Percentiles rank a stretch among this genome's conserved stretches.
These are phyloP conservation scores for Leptinotarsa tumamoca DNA, from an alignment of 2,888 invertebrate species.

Conservation along the genomic window DNA sequence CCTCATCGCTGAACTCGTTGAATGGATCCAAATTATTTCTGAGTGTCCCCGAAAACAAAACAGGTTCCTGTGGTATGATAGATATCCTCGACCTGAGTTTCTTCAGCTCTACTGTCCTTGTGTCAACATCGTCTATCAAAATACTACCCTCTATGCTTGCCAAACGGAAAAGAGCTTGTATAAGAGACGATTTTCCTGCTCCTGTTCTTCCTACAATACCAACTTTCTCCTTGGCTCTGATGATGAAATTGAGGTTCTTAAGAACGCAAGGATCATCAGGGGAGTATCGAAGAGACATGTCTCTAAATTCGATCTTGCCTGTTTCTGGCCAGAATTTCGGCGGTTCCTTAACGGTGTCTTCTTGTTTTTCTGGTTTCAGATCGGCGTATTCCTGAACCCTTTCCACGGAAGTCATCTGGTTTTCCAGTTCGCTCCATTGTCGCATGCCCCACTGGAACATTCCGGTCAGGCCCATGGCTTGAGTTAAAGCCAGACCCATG, in stretches of 20 bases:
- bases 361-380: slow-evolving; percentile 70
- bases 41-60: slow-evolving; percentile 87
- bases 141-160: slow-evolving; percentile 82
- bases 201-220: slow-evolving; percentile 87
- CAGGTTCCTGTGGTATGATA: slow-evolving; percentile 88
- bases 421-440: slow-evolving; percentile 67
- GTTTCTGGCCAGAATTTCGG: slow-evolving; percentile 79
- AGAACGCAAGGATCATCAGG: slow-evolving; percentile 79
- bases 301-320: slow-evolving; percentile 76
- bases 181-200: slow-evolving; percentile 83
- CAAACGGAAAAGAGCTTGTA: slow-evolving; percentile 83
- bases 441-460: slow-evolving; percentile 90
- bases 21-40: slow-evolving; percentile 92
- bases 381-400: slow-evolving; percentile 84
- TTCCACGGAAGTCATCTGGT: slow-evolving; percentile 92
- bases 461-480: slow-evolving; percentile 60
- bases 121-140: slow-evolving; percentile 82
- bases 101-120: slow-evolving; percentile 75
- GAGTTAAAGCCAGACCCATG: slow-evolving; percentile 63
- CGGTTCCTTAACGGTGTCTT: slow-evolving; percentile 60
- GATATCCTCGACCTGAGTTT: slow-evolving; percentile 81
- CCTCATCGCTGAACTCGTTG: slow-evolving; percentile 79
- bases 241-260: slow-evolving; percentile 74
- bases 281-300: slow-evolving; percentile 79
- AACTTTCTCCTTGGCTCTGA: slow-evolving; percentile 77